A percentile compares a stretch with the other conserved stretches of the same genome.
Conservation (phyloP, 2,888 invertebrate genomes). For the Eilema sororculum region DNA sequence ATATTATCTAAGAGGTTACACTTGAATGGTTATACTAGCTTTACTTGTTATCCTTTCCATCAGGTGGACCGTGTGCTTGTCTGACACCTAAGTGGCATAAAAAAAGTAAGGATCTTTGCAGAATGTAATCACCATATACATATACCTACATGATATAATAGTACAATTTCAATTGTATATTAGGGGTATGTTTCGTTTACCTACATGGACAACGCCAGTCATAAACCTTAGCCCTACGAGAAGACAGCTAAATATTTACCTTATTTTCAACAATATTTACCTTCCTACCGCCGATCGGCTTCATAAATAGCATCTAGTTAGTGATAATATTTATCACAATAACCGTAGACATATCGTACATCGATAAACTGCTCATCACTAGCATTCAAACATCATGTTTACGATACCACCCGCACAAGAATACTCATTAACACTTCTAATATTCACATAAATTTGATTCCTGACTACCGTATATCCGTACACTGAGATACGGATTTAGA, state of each 20-base stretch:
- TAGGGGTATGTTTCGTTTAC: not conserved
- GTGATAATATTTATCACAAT: slow-evolving; percentile 3
- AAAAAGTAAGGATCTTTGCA: not conserved
- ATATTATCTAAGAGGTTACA: no score
- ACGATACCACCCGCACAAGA: slow-evolving; percentile 54
- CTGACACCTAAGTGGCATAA: no score
- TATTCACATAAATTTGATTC: slow-evolving; percentile 54
- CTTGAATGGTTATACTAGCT: no score
- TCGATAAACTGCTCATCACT: slow-evolving; percentile 50
- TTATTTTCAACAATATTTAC: slow-evolving; percentile 17
- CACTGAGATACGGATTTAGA: slow-evolving; percentile 55
- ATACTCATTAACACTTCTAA: slow-evolving; percentile 56
- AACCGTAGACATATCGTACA: slow-evolving; percentile 18
- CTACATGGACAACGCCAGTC: not conserved
- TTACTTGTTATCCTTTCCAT: no score
- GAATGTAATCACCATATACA: not conserved
- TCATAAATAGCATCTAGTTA: slow-evolving; percentile 5
- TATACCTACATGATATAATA: no score
- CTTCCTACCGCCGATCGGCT: slow-evolving; percentile 6
- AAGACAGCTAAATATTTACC: not conserved
- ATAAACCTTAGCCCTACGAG: not conserved
- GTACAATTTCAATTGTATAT: not conserved
- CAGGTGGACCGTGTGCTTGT: no score
- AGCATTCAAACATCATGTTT: slow-evolving; percentile 41
- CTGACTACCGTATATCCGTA: slow-evolving; percentile 54